Base-by-base conservation (phyloP, 1,140 invertebrate species). In the Nasonia vitripennis region DNA sequence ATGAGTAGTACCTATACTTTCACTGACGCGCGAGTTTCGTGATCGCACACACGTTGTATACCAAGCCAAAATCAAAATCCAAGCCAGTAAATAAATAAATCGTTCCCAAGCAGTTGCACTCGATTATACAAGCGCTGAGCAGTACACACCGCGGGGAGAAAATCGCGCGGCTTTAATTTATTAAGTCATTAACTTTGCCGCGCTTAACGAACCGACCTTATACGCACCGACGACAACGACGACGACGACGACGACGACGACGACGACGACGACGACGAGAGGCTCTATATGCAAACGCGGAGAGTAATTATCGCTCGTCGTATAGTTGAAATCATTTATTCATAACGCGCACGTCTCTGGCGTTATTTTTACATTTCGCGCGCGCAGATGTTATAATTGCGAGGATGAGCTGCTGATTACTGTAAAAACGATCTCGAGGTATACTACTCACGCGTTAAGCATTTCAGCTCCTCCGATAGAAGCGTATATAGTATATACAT, bases 181-280 rank as follows among this genome's bases (percentile, higher is more conserved):
- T 85, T 67, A 51, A 85, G 78, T 81, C 78, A 70, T 81, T 85
- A 85, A 81, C 27, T 7, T 2, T 67, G 20, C 2, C 23, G 31
- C 37, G 23, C 14, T 34, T 78, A 79, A 78, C 55, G 55, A 77
- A 75, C 2, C 17, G 55, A 80, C 11, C 41, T 80, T 27, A 27
- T 27, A 27, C 27, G 27, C 27, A 27, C 27, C 27, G 20, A 41
- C 41, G 34, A 31, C 3, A 1, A 17, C 20, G 17, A 7, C 6
- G 55, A n/a, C 20, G 17, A 7, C 5, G 55, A n/a, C 41, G 34
- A 31, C 2, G 6, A 17, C 27, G 20, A 41, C 41, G 34, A 31
- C 3, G 6, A 17, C 27, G 20, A 41, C 41, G 34, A 31, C 12
- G 2, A 17, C 6, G 17, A 7, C 6, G 55, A n/a, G 55, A 62